Percentiles rank a stretch among this genome's conserved stretches.
Conservation (phyloP, 2,888 invertebrate genomes). For the Tetheella fluctuosa region DNA sequence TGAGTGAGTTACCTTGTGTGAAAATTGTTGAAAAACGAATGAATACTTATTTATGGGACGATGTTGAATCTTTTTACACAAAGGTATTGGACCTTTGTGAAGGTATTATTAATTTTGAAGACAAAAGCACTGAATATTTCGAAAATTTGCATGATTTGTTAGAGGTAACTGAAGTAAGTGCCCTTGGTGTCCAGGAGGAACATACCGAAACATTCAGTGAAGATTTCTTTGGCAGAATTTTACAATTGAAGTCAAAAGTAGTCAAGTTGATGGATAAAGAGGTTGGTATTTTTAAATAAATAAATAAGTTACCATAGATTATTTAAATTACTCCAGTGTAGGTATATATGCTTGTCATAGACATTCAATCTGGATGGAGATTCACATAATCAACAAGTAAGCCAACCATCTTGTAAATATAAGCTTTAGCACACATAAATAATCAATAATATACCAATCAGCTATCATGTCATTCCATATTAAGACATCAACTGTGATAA, state of each 20-base stretch:
- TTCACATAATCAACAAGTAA: too few species aligned
- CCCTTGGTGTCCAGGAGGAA: constrained; percentile 59
- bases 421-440: too few species aligned
- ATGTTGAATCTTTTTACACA: constrained; percentile 64
- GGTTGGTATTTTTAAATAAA: constrained; percentile 54
- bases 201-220: constrained; percentile 74
- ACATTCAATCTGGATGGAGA: too few species aligned
- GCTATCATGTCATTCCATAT: too few species aligned
- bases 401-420: too few species aligned
- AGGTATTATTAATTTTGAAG: constrained; percentile 59
- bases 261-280: constrained; percentile 42
- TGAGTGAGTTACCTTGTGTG: constrained; percentile 59
- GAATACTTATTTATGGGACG: constrained; percentile 74
- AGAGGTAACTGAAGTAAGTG: constrained; percentile 60
- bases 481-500: too few species aligned
- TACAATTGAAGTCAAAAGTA: constrained; percentile 46
- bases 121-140: constrained; percentile 48
- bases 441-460: too few species aligned
- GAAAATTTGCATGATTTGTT: constrained; percentile 55
- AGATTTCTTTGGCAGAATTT: constrained; percentile 65
- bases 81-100: constrained; percentile 60
- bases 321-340: too few species aligned
- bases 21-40: constrained; percentile 67
- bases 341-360: too few species aligned
- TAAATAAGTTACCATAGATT: too few species aligned